Base-by-base conservation (phyloP, 2,797 vertebrate genomes). In the Steatocranus sp. region DNA sequence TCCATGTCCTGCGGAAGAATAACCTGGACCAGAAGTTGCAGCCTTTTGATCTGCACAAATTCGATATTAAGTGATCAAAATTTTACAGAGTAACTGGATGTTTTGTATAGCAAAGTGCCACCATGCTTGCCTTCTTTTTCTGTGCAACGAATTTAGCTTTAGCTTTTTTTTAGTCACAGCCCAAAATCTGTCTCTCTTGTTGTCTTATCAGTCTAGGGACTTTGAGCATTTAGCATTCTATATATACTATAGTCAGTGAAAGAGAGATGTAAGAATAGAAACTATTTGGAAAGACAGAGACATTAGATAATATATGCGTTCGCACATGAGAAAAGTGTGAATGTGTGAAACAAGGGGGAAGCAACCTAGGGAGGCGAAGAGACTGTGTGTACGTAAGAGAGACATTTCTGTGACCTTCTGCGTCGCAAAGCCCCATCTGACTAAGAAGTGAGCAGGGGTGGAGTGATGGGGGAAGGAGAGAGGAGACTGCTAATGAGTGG, bases 391-490 rank as follows among this genome's bases (percentile, higher is more conserved):
- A 82, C 78, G 25, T 73, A 85, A 88, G 88, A 83, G 87, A 94
- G 94, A 93, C 89, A 93, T 95, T 94, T 94, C 88, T 90, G 90
- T 95, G 95, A 95, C 95, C 94, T 95, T 95, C 93, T 92, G 92
- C 87, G 87, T 94, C 30, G 84, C 89, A 85, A 87, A 94, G 89
- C 93, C 89, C 90, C 89, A 88, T 94, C 93, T 94, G 94, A 95
- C 93, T 95, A 90, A 88, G 92, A 93, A 94, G 95, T 95, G 92
- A 94, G 94, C 63, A 88, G 89, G 87, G 88, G 93, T 92, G 90
- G 93, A 91, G 87, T 91, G 91, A 93, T 92, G 89, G 61, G 41
- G 77, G 75, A 53, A 75, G 78, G 41, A 87, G 78, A 92, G 91
- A 92, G 93, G 85, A 92, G 95, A 95, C 95, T 94, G 86, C 93